Evolutionary conservation across 2,888 invertebrate species (phyloP).

Genomic region (Eueremaeus valkanovi): DNA sequence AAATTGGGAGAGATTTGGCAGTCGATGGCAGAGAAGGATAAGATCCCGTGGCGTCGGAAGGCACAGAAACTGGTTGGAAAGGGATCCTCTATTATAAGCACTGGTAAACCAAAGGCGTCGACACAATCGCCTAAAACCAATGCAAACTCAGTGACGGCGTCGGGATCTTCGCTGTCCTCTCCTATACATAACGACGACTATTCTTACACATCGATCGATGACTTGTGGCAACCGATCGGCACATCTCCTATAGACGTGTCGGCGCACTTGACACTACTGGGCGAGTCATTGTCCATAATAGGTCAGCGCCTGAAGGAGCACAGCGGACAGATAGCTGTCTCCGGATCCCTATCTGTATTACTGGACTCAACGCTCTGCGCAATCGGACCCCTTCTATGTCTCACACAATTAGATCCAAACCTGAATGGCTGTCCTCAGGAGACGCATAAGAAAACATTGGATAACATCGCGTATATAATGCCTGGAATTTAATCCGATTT

Average conservation of each 20-base stretch:
- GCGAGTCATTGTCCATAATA: conserved; percentile 88
- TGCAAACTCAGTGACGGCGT: no score
- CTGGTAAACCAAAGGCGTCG: conserved; percentile 49
- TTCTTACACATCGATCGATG: conserved; percentile 4
- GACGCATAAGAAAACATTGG: conserved; percentile 65
- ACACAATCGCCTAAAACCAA: neutral
- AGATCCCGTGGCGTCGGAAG: conserved; percentile 67
- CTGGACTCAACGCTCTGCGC: conserved; percentile 88
- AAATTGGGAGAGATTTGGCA: conserved; percentile 84
- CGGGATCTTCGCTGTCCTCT: neutral
- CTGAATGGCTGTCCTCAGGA: conserved; percentile 64
- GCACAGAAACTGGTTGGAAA: conserved; percentile 66
- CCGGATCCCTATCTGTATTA: conserved; percentile 86
- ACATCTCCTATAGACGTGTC: conserved; percentile 79
- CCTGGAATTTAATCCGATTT: conserved; percentile 68
- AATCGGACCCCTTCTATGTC: conserved; percentile 77
- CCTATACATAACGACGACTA: neutral
- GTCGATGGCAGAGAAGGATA: conserved; percentile 59
- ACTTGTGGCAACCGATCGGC: conserved; percentile 62
- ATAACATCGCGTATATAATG: conserved; percentile 94
- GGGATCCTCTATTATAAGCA: conserved; percentile 55
- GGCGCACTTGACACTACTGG: conserved; percentile 82
- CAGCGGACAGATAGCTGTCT: conserved; percentile 91
- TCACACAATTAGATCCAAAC: conserved; percentile 76
- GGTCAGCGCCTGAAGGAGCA: conserved; percentile 89